Evolutionary conservation across 2,797 vertebrate species (phyloP).

Genomic region (Acrossocheilus fasciatus): DNA sequence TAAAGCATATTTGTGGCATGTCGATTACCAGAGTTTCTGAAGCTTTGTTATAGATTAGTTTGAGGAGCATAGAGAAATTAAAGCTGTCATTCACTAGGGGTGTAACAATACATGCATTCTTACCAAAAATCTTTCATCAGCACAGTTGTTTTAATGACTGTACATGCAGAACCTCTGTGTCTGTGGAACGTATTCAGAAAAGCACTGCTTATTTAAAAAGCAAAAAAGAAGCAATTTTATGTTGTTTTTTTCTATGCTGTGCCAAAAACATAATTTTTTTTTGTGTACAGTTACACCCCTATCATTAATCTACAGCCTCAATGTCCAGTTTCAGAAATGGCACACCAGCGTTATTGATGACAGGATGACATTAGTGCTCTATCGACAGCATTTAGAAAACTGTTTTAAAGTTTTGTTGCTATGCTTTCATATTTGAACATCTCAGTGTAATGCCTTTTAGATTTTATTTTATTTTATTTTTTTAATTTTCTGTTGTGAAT

Average conservation of each 20-base stretch:
- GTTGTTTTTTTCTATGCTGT: too few species aligned
- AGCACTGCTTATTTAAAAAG: not conserved
- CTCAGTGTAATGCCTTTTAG: not conserved
- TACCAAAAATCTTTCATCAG: too few species aligned
- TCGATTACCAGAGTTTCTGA: not conserved
- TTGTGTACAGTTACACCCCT: not conserved
- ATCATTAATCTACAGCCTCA: not conserved
- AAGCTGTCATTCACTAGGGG: not conserved
- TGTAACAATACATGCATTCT: not conserved
- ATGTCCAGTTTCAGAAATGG: not conserved
- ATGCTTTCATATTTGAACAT: not conserved
- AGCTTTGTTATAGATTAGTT: not conserved
- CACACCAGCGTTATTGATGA: not conserved
- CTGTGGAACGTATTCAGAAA: not conserved
- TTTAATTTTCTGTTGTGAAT: not conserved
- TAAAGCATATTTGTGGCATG: not conserved
- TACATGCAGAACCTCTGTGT: not conserved
- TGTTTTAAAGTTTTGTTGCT: not conserved
- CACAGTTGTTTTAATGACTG: not conserved
- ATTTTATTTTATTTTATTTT: not conserved
- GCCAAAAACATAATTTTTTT: not conserved
- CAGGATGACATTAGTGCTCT: not conserved
- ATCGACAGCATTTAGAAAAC: not conserved
- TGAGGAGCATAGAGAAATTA: not conserved
- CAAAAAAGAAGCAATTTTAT: not conserved